Conservation (phyloP, 2,797 vertebrate species). For the Ciconia nigra region DNA sequence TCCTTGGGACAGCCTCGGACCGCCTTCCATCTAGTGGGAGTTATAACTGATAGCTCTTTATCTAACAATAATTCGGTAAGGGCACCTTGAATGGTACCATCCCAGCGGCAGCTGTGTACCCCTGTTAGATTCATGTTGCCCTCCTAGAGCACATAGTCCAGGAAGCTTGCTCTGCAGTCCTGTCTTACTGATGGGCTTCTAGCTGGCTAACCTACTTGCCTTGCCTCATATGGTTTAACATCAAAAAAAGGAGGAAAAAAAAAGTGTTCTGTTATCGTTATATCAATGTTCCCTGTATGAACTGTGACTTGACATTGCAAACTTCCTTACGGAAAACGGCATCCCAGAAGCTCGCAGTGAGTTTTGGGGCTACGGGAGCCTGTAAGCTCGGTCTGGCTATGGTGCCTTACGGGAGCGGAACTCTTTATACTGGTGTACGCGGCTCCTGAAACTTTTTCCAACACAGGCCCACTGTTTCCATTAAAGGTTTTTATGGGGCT, state of each 20-base stretch:
- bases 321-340: rapidly evolving
- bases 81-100: neutral
- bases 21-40: neutral
- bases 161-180: neutral
- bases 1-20: rapidly evolving
- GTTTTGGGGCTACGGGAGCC: neutral
- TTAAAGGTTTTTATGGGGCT: conserved; percentile 68
- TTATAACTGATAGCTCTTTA: neutral
- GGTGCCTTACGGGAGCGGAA: neutral
- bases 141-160: rapidly evolving
- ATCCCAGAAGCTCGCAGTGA: rapidly evolving
- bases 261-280: neutral
- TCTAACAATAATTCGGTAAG: neutral
- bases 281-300: rapidly evolving
- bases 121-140: neutral
- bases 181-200: neutral
- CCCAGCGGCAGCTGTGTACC: rapidly evolving
- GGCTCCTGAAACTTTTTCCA: conserved; percentile 2
- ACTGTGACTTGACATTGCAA: neutral
- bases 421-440: neutral
- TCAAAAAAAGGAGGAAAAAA: neutral
- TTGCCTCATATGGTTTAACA: neutral
- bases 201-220: neutral
- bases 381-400: neutral
- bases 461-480: conserved; percentile 26